Evolutionary conservation across 2,113 vertebrate species (phyloP), one percentile per base, ranked within the genome.

Genomic region (Salvelinus fontinalis): DNA sequence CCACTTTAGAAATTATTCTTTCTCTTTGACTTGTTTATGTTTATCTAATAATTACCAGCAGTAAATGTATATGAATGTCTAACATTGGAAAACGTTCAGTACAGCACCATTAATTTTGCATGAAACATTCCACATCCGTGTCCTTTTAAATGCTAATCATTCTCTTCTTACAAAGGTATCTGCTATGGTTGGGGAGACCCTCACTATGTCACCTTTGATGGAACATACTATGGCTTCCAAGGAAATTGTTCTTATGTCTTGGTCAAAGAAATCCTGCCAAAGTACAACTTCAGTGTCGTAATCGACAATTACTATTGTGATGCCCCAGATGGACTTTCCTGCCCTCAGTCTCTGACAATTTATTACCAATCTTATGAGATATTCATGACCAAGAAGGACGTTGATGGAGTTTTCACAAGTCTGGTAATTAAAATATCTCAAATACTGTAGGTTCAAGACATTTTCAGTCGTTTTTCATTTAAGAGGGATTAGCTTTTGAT

Each of bases 151-250:
- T 34, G 5, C 3, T 31, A 18, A 54, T 18, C 4, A 70, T 4
- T 70, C 77, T 27, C 76, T 2, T 57, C 26, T 74, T 79, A 3
- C 75, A 0, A 73, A 96, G 95, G 95, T 82, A 13, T 91, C 80
- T 96, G 95, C 81, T 93, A 79, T 0, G 87, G 92, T 39, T 95
- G 94, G 93, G 93, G 91, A 4, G 75, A 81, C 9, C 87, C 89
- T 5, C 89, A 94, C 81, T 95, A 93, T 54, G 69, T 85, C 29
- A 95, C 95, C 1, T 95, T 95, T 20, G 95, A 95, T 18, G 95
- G 95, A 73, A 93, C 90, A 34, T 66, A 87, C 77, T 96, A 95
- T 68, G 68, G 75, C 44, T 95, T 95, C 73, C 18, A 68, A 81
- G 92, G 86, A 76, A 90, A 92, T 78, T 96, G 95, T 75, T 94